Percentiles rank a stretch among this genome's conserved stretches.
Conservation (phyloP, 1,140 invertebrate species). For the Antheraea mylitta region DNA sequence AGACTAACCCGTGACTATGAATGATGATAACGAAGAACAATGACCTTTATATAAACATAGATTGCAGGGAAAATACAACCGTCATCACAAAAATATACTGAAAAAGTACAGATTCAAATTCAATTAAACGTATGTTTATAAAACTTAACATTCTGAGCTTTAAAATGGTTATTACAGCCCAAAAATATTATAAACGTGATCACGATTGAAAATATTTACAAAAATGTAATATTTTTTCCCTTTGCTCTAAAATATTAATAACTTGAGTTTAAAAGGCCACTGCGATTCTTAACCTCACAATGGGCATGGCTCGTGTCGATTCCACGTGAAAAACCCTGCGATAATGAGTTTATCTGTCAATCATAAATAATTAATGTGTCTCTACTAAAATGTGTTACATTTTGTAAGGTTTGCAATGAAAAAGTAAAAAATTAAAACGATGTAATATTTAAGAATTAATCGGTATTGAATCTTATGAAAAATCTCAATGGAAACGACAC, state of each 20-base stretch:
- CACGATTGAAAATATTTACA: neutral
- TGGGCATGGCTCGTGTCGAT: conserved; percentile 31
- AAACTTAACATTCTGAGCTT: neutral
- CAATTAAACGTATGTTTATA: neutral
- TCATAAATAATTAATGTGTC: no score
- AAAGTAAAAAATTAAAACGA: no score
- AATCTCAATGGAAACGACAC: conserved; percentile 40
- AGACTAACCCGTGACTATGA: conserved; percentile 39
- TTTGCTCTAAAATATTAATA: neutral
- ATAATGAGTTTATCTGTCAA: no score
- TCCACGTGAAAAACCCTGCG: conserved; percentile 22
- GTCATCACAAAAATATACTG: neutral
- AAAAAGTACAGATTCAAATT: neutral
- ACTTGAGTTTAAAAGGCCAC: conserved; percentile 24
- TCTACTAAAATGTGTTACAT: no score
- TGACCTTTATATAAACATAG: conserved; percentile 19
- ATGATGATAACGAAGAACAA: conserved; percentile 27
- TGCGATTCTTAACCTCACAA: conserved; percentile 32
- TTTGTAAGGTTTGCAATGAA: no score
- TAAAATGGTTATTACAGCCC: neutral
- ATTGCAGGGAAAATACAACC: conserved; percentile 2
- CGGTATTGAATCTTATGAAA: neutral
- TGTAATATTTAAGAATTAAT: neutral
- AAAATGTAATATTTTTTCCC: neutral
- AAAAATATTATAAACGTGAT: neutral